Percentiles rank a stretch among this genome's conserved stretches.
Evolutionary conservation across 2,888 invertebrate species (phyloP).

Genomic region (Acleris holmiana): DNA sequence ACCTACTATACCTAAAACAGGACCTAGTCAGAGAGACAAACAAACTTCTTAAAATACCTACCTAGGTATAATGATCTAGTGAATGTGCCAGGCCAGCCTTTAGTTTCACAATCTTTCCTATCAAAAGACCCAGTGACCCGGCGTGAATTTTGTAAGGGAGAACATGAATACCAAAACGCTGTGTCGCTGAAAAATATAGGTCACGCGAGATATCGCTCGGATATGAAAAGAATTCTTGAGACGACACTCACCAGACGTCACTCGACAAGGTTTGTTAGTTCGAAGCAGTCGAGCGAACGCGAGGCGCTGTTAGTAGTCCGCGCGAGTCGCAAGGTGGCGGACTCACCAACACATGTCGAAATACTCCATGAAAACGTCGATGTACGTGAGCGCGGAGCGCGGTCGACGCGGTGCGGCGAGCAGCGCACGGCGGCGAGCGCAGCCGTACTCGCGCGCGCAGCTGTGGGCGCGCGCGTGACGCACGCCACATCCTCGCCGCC

Average conservation of each 20-base stretch:
- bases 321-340: conserved; percentile 47
- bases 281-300: conserved; percentile 45
- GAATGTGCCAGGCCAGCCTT: not conserved
- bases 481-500: conserved; percentile 45
- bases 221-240: conserved; percentile 45
- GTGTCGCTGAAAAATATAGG: conserved; percentile 46
- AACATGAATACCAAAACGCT: conserved; percentile 40
- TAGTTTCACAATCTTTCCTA: conserved; percentile 2
- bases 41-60: too few species aligned
- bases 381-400: conserved; percentile 47
- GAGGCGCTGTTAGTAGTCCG: conserved; percentile 53
- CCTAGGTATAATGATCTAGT: too few species aligned
- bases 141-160: conserved; percentile 32
- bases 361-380: conserved; percentile 64
- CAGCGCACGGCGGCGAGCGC: conserved; percentile 36
- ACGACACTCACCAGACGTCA: conserved; percentile 54
- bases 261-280: conserved; percentile 51
- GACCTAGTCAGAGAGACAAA: too few species aligned
- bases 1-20: too few species aligned
- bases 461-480: conserved; percentile 49
- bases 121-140: conserved; percentile 16
- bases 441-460: conserved; percentile 44
- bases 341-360: conserved; percentile 81
- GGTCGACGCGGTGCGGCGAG: conserved; percentile 21
- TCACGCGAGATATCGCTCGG: conserved; percentile 41